These are phyloP conservation scores for Campoletis sonorensis DNA, from an alignment of 1,140 invertebrate species.

Conservation along the genomic window DNA sequence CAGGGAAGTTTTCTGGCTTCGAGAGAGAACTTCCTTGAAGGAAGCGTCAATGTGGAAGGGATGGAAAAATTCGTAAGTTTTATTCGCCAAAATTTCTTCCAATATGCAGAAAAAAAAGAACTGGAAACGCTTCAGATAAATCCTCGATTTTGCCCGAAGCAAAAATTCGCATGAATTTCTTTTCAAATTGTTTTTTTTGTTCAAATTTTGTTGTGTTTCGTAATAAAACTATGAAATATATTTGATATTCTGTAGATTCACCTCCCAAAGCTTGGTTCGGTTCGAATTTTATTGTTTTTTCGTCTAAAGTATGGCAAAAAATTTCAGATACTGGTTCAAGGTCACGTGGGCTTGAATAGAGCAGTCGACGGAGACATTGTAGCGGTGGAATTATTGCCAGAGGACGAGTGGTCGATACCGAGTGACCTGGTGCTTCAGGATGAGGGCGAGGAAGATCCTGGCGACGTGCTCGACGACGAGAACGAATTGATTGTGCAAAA, in stretches of 20 bases:
- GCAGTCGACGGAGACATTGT: constrained; percentile 98
- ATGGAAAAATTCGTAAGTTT: constrained; percentile 84
- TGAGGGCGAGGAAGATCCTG: constrained; percentile 83
- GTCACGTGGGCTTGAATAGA: constrained; percentile 91
- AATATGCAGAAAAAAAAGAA: too few species aligned
- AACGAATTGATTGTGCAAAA: constrained; percentile 73
- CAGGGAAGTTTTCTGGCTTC: constrained; percentile 92
- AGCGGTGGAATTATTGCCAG: constrained; percentile 92
- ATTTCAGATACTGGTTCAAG: constrained; percentile 91
- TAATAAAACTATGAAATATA: not conserved
- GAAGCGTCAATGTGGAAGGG: constrained; percentile 88
- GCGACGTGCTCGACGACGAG: constrained; percentile 82
- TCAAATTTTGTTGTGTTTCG: constrained; percentile 45
- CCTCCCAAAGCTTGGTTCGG: too few species aligned
- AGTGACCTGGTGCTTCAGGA: constrained; percentile 91
- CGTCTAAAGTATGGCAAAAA: not conserved
- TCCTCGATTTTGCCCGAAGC: constrained; percentile 6
- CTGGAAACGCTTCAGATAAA: too few species aligned
- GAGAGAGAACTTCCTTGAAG: constrained; percentile 96
- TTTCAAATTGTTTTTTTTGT: constrained; percentile 13
- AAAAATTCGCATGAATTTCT: too few species aligned
- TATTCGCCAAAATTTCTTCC: not conserved
- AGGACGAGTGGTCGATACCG: constrained; percentile 92
- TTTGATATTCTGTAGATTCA: too few species aligned
- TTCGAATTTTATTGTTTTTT: too few species aligned